Conservation (phyloP, 2,797 vertebrate species). For the Rhadinocentrus ornatus region DNA sequence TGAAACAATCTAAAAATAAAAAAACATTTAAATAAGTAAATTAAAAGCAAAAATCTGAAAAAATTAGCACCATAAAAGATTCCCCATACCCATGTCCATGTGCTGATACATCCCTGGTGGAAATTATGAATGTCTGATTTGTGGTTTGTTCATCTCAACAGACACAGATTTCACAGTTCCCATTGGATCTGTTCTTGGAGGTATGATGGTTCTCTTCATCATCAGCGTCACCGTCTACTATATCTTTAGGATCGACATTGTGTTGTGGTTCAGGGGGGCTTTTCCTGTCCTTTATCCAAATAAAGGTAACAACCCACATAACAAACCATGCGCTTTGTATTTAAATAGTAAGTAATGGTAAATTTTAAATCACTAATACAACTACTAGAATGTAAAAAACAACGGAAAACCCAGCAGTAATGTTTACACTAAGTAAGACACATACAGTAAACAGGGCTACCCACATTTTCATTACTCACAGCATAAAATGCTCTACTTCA, state of each 20-base stretch:
- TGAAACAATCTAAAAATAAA: too few species aligned
- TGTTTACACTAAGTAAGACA: not conserved
- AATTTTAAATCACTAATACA: too few species aligned
- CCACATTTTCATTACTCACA: not conserved
- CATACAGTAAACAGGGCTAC: too few species aligned
- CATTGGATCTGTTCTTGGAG: slow-evolving; percentile 71
- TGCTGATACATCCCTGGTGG: too few species aligned
- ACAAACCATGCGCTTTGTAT: too few species aligned
- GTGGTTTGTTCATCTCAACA: slow-evolving; percentile 49
- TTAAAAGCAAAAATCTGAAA: too few species aligned
- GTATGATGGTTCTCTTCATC: slow-evolving; percentile 72
- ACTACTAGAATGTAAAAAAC: not conserved
- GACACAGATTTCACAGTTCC: slow-evolving; percentile 75
- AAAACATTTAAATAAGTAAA: too few species aligned
- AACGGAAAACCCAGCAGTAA: not conserved
- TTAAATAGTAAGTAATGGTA: too few species aligned
- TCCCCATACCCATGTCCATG: too few species aligned
- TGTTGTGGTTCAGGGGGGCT: slow-evolving; percentile 85
- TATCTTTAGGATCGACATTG: slow-evolving; percentile 89
- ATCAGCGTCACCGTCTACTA: slow-evolving; percentile 77
- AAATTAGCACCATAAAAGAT: too few species aligned
- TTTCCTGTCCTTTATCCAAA: slow-evolving; percentile 70
- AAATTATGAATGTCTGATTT: not conserved
- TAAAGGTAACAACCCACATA: slow-evolving; percentile 80
- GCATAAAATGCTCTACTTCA: not conserved